A percentile compares a stretch with the other conserved stretches of the same genome.
phyloP scores from a whole-genome alignment of 2,797 vertebrate genomes.

The Alauda arvensis region DNA sequence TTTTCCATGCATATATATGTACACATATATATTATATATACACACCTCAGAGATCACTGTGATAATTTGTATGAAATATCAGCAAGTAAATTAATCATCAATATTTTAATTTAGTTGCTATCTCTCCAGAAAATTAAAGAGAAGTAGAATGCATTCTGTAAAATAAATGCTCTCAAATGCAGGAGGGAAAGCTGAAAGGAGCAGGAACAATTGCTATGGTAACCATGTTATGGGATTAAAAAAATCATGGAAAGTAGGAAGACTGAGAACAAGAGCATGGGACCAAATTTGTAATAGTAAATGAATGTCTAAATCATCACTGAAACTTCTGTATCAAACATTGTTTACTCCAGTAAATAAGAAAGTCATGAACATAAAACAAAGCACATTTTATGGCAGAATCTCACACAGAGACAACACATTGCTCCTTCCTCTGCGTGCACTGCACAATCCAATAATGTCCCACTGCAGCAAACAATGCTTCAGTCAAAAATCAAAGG shows the following conservation, averaged over 20 bases:
- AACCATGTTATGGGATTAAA: constrained; percentile 50
- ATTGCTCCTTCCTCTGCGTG: background rate
- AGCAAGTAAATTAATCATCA: constrained; percentile 32
- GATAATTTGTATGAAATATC: constrained; percentile 14
- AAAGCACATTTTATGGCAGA: background rate
- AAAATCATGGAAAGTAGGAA: constrained; percentile 18
- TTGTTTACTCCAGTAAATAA: background rate
- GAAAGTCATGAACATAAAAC: background rate
- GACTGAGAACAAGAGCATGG: background rate
- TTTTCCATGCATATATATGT: background rate
- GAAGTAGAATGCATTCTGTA: background rate
- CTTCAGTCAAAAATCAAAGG: background rate
- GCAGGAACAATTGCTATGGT: constrained; percentile 64
- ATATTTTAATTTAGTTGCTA: constrained; percentile 1
- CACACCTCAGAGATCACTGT: background rate
- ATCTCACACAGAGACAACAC: fast-evolving
- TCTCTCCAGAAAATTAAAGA: constrained; percentile 20
- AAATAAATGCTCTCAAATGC: constrained; percentile 38
- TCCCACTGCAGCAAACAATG: background rate
- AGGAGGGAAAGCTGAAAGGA: constrained; percentile 13
- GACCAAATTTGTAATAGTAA: background rate
- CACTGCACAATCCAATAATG: background rate
- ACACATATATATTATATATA: fast-evolving
- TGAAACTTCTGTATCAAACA: constrained; percentile 2
- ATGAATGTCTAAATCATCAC: background rate